These are phyloP conservation scores for Helicoverpa armigera DNA, from an alignment of 1,140 invertebrate species.

Conservation along the genomic window DNA sequence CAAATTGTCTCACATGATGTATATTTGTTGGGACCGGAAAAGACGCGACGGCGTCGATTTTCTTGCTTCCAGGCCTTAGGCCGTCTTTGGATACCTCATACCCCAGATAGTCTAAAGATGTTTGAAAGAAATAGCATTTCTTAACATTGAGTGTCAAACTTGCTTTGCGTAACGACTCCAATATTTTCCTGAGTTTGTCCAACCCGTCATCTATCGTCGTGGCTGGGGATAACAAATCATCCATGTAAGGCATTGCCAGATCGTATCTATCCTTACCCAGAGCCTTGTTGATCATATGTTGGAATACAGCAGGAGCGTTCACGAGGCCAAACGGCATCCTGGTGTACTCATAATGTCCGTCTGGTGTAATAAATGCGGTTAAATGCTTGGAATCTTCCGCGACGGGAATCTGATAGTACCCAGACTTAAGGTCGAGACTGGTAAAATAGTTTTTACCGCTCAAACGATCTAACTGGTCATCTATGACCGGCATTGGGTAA, in stretches of 20 bases:
- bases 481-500: neutral
- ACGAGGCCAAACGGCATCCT: no score
- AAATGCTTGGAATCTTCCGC: no score
- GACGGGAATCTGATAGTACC: no score
- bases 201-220: neutral
- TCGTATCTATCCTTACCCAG: no score
- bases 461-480: neutral
- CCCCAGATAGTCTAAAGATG: slow-evolving; percentile 58
- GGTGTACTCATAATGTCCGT: neutral
- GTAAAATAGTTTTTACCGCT: neutral
- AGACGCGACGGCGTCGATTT: slow-evolving; percentile 41
- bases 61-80: slow-evolving; percentile 52
- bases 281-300: no score
- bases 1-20: slow-evolving; percentile 53
- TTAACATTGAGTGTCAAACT: slow-evolving; percentile 57
- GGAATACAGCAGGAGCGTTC: no score
- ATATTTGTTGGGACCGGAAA: slow-evolving; percentile 51
- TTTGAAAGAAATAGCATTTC: slow-evolving; percentile 60
- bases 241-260: no score
- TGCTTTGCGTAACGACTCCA: neutral
- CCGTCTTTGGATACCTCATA: slow-evolving; percentile 51
- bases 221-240: no score
- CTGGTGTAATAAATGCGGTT: no score
- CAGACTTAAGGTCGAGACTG: no score
- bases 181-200: neutral